Evolutionary conservation across 2,888 invertebrate species (phyloP).

Genomic region (Thysanoteuthis rhombus): DNA sequence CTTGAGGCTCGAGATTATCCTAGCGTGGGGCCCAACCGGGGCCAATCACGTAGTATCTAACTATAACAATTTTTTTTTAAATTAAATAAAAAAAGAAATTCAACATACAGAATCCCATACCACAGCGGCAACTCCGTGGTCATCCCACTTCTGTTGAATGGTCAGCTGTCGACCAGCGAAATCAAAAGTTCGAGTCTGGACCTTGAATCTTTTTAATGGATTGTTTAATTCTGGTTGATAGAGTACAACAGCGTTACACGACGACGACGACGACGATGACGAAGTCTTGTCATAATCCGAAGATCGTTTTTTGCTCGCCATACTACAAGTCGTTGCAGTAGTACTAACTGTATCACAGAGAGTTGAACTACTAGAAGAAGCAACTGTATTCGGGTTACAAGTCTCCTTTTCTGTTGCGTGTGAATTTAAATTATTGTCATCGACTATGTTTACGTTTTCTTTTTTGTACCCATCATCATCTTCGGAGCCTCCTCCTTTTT

Average conservation of each 20-base stretch:
- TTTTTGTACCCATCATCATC: not conserved
- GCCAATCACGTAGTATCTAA: too few species aligned
- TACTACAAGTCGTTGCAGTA: not conserved
- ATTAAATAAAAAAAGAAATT: not conserved
- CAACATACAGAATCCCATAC: conserved; percentile 67
- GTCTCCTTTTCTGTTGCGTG: too few species aligned
- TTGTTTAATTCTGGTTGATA: not conserved
- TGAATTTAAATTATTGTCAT: not conserved
- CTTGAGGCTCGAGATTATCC: too few species aligned
- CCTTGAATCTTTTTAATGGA: conserved; percentile 35
- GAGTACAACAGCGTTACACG: not conserved
- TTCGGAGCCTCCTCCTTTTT: not conserved
- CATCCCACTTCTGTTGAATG: conserved; percentile 62
- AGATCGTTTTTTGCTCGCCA: too few species aligned
- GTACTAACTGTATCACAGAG: not conserved
- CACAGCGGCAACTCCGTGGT: conserved; percentile 64
- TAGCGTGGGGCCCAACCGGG: too few species aligned
- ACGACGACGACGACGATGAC: not conserved
- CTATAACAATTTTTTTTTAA: too few species aligned
- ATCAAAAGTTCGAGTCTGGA: conserved; percentile 46
- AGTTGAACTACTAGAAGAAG: too few species aligned
- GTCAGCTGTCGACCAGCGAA: conserved; percentile 49
- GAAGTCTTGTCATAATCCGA: too few species aligned
- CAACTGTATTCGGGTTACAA: too few species aligned
- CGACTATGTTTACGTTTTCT: not conserved